A percentile compares a stretch with the other conserved stretches of the same genome.
phyloP scores from a whole-genome alignment of 2,113 vertebrate genomes.

The Oncorhynchus kisutch region DNA sequence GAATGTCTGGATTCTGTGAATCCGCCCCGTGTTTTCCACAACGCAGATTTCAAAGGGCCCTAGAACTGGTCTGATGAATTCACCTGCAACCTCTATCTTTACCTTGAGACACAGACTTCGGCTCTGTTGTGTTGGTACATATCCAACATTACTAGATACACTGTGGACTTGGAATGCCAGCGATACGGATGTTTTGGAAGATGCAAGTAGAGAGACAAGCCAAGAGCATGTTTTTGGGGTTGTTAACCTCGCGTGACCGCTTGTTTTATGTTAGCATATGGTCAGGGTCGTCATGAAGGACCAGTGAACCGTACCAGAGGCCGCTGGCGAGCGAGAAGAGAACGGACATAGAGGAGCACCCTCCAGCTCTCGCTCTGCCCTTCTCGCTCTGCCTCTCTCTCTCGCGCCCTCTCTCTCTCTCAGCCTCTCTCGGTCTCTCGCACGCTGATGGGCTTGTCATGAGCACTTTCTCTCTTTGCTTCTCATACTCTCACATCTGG shows the following conservation, averaged over 20 bases:
- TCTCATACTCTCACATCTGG: not conserved
- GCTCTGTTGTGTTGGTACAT: too few species aligned
- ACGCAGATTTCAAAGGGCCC: too few species aligned
- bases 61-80: too few species aligned
- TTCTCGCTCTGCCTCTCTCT: not conserved
- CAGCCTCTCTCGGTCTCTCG: not conserved
- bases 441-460: not conserved
- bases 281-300: not conserved
- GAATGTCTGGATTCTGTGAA: too few species aligned
- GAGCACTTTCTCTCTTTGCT: not conserved
- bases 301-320: not conserved
- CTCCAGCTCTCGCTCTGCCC: not conserved
- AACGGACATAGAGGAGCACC: not conserved
- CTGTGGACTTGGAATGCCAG: too few species aligned
- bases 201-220: not conserved
- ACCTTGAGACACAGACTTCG: too few species aligned
- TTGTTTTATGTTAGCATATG: conserved; percentile 9
- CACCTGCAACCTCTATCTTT: too few species aligned
- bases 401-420: not conserved
- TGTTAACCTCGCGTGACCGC: conserved; percentile 3
- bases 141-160: too few species aligned
- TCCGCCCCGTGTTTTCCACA: too few species aligned
- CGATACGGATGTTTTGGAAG: too few species aligned
- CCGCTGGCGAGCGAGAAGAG: not conserved
- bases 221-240: not conserved